Evolutionary conservation across 1,140 invertebrate species (phyloP).

Genomic region (Dolichoris vasculosae): DNA sequence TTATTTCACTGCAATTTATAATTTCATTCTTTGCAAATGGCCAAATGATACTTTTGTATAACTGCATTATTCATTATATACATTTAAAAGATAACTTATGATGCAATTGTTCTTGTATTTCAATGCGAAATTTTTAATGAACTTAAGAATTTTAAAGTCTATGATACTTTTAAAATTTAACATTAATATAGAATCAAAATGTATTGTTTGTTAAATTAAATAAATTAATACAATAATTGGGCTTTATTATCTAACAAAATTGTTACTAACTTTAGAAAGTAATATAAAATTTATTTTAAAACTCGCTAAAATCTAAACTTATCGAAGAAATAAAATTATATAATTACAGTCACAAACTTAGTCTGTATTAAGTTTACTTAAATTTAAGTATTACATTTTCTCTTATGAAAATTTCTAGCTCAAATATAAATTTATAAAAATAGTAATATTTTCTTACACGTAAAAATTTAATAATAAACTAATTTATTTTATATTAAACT

Average conservation of each 20-base stretch:
- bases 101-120: constrained; percentile 6
- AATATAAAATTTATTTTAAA: no score
- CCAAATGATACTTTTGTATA: background rate
- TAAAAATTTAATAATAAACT: no score
- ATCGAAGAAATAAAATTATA: background rate
- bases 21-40: background rate
- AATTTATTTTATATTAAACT: no score
- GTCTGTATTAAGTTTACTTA: no score
- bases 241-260: background rate
- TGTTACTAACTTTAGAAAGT: background rate
- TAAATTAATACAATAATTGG: background rate
- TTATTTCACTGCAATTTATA: background rate
- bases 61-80: constrained; percentile 18
- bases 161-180: background rate
- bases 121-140: background rate
- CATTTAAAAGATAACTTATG: background rate
- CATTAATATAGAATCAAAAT: background rate
- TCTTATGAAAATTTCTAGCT: no score
- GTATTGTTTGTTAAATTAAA: background rate
- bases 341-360: no score
- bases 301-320: background rate
- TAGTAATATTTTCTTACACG: no score
- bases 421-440: no score
- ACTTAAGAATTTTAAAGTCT: background rate
- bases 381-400: no score